Evolutionary conservation across 1,140 invertebrate genomes (phyloP), one percentile per base, ranked within the genome.

Genomic region (Nasonia giraulti): DNA sequence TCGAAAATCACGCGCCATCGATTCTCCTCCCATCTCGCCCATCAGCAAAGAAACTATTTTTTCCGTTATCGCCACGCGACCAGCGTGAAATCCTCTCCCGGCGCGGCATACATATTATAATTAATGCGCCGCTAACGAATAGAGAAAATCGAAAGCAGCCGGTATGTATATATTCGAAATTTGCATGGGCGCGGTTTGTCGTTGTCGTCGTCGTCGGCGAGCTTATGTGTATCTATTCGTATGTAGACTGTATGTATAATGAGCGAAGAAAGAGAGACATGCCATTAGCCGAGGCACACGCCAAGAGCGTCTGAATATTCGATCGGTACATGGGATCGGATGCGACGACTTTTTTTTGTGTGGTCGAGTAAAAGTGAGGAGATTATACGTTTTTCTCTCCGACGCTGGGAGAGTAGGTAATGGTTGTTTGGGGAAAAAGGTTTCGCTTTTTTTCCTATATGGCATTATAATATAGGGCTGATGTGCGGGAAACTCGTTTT

Each of bases 71-170:
- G 40, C 40, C 7, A 20, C 55, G 55, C 55, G 55, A 7, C 17
- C 20, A 62, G 55, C 55, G 17, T 62, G 55, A 62, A 62, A 62
- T 62, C 55, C 55, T 62, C 55, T 62, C 55, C 2, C 17, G 14
- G 20, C n/a, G 3, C 69, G 69, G 69, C 69, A 71, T 11, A 71
- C 69, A 71, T 71, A 31, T 71, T 71, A 75, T 75, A 75, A 75
- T 75, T 75, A 75, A 75, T 75, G 37, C 73, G 73, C 31, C 73
- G 73, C 73, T 75, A 75, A 75, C 73, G 73, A 75, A 75, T 44
- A 44, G 73, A 75, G 73, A 75, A 75, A 75, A 75, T 75, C 73
- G 73, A 75, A 75, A 75, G 73, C 73, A 37, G 37, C 73, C 23
- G 31, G 11, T 27, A 71, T 27, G 17, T 7, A 17, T 62, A 62